Base-by-base conservation (phyloP, 2,888 invertebrate genomes). In the Parnassius orleans region DNA sequence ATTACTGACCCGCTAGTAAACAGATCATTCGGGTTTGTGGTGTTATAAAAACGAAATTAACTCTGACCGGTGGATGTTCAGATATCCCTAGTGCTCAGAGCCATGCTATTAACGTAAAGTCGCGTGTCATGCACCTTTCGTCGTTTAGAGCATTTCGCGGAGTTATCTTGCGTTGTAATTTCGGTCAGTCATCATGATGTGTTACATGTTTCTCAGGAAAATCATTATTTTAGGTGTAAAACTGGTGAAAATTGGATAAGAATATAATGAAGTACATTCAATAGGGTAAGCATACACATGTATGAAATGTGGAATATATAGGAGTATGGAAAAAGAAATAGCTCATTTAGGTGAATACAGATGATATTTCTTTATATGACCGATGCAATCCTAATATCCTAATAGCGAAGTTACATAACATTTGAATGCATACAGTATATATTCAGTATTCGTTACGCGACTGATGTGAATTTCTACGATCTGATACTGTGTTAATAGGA, bases 1-100 rank as follows among this genome's bases (percentile, higher is more conserved):
- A 91, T 89, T 89, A 90, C 90, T 89, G 87, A 86, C 87, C 90
- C 90, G 90, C 90, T 88, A 91, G 90, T 91, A 91, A 90, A 91
- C 90, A 91, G 90, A 90, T 90, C 90, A 90, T 91, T 90, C 89
- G 86, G 89, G 87, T 90, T 90, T 90, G 90, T 90, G 90, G 89
- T 90, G 90, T 85, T 90, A 90, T 91, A 91, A 91, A 91, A 91
- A 90, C 87, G 85, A 86, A 91, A 91, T 90, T 90, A 90, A 90
- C 87, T 87, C 82, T 79, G 84, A 77, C 82, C 83, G 81, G 86
- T 87, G 80, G 80, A 88, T 86, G 87, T 79, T 83, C 86, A 86
- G 86, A 86, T 85, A 87, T 83, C 80, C 81, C 81, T 80, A 81
- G 79, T 76, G 72, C 78, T 78, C 75, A 74, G 72, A 76, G 77